Conservation (phyloP, 2,888 invertebrate genomes). For the Melanophora roralis region DNA sequence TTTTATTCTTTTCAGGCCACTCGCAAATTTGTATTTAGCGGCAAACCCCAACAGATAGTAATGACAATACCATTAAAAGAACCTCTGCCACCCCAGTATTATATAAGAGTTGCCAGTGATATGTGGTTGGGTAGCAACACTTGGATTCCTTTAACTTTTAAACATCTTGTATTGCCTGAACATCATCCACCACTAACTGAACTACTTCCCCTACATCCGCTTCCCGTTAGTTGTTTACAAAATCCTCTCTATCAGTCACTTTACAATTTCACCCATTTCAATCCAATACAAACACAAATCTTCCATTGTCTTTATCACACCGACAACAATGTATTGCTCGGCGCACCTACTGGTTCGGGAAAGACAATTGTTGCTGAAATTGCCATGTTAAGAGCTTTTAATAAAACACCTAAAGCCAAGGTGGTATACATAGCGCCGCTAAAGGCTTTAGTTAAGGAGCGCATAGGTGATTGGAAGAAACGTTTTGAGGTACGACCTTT, state of each 20-base stretch:
- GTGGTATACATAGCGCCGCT: constrained; percentile 98
- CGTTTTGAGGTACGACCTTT: constrained; percentile 84
- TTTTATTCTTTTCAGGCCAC: constrained; percentile 58
- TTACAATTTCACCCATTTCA: constrained; percentile 96
- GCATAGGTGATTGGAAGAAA: constrained; percentile 96
- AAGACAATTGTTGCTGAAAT: constrained; percentile 99
- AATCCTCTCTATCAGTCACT: constrained; percentile 87
- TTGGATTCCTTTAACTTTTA: constrained; percentile 84
- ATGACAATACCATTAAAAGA: constrained; percentile 97
- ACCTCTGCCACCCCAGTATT: constrained; percentile 94
- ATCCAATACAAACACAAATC: constrained; percentile 98
- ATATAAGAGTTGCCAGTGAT: constrained; percentile 91
- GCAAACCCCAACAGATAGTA: constrained; percentile 88
- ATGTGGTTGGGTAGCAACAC: constrained; percentile 81
- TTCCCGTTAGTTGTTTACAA: constrained; percentile 89
- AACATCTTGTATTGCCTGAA: constrained; percentile 93
- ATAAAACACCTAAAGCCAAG: constrained; percentile 87
- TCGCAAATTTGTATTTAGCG: constrained; percentile 81
- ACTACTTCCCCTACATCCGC: constrained; percentile 91
- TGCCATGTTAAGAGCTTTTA: constrained; percentile 95
- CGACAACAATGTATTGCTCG: constrained; percentile 93
- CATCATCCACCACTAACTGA: constrained; percentile 96
- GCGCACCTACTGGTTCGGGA: constrained; percentile 91
- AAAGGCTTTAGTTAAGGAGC: constrained; percentile 97
- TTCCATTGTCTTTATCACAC: constrained; percentile 98